Conservation (phyloP, 35 echinoderm and acorn worm species). For the Ptychodera flava region DNA sequence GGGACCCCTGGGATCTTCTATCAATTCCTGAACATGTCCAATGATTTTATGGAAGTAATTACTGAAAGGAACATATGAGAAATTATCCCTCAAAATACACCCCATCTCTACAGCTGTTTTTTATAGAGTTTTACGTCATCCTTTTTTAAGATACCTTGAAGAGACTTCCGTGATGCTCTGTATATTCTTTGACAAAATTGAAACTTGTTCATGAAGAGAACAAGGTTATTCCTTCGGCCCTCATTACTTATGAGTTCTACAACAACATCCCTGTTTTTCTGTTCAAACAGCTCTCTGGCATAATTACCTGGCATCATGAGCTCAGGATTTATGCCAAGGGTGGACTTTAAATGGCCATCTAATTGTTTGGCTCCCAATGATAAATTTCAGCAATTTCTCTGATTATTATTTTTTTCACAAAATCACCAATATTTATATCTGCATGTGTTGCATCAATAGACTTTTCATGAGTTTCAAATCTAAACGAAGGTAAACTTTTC, state of each 20-base stretch:
- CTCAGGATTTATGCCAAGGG: slow-evolving; percentile 9
- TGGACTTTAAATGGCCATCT: slow-evolving; percentile 3
- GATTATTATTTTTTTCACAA: slow-evolving; percentile 24
- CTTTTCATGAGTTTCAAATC: slow-evolving; percentile 3
- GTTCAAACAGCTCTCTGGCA: not conserved
- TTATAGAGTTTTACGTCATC: slow-evolving; percentile 28
- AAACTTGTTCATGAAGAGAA: too few relatives aligned
- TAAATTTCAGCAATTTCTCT: slow-evolving; percentile 29
- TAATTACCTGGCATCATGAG: too few relatives aligned
- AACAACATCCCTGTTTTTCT: not conserved
- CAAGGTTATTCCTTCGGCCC: too few relatives aligned
- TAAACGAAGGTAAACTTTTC: slow-evolving; percentile 6
- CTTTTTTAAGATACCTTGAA: not conserved
- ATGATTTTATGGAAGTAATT: slow-evolving; percentile 52
- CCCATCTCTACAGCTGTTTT: slow-evolving; percentile 33
- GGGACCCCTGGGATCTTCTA: slow-evolving; percentile 18
- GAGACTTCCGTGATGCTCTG: too few relatives aligned
- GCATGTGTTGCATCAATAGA: slow-evolving; percentile 34
- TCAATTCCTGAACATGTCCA: slow-evolving; percentile 31
- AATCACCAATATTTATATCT: slow-evolving; percentile 34
- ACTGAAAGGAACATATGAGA: slow-evolving; percentile 22
- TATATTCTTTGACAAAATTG: too few relatives aligned
- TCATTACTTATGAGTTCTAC: too few relatives aligned
- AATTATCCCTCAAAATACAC: not conserved
- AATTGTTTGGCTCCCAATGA: slow-evolving; percentile 16